phyloP scores from a whole-genome alignment of 1,140 invertebrate genomes.

The Apis florea region DNA sequence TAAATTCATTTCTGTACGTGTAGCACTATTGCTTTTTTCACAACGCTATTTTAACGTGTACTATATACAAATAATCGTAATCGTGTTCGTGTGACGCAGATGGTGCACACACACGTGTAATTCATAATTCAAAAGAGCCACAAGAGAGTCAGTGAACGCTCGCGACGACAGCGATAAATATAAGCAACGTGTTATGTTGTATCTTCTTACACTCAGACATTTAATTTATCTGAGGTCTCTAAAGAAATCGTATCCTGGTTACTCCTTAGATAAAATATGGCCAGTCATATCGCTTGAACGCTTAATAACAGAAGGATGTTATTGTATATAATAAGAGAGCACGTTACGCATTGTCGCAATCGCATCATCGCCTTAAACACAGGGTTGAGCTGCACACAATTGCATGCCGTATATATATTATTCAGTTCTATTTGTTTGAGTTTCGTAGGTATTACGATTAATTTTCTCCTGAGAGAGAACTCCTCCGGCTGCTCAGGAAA shows the following conservation, averaged over 20 bases:
- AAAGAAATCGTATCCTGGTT: slow-evolving; percentile 55
- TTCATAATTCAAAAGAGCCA: neutral
- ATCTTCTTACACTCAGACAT: neutral
- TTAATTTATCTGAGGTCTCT: slow-evolving; percentile 37
- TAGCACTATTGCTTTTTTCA: neutral
- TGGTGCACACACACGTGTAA: neutral
- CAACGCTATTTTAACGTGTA: neutral
- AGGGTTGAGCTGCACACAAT: slow-evolving; percentile 75
- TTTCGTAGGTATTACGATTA: slow-evolving; percentile 46
- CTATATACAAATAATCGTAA: neutral
- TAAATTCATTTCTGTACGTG: neutral
- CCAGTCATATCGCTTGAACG: slow-evolving; percentile 50
- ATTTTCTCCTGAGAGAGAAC: slow-evolving; percentile 73
- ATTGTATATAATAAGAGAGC: slow-evolving; percentile 39
- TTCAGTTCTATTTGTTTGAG: slow-evolving; percentile 44
- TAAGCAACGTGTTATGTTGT: neutral
- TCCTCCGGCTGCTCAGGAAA: slow-evolving; percentile 80
- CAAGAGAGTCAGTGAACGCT: slow-evolving; percentile 3
- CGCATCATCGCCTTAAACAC: slow-evolving; percentile 64
- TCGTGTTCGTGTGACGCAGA: neutral
- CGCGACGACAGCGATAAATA: neutral
- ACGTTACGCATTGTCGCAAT: slow-evolving; percentile 52
- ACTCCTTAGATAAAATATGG: slow-evolving; percentile 47
- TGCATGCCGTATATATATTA: slow-evolving; percentile 65
- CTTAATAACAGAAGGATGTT: slow-evolving; percentile 50